Evolutionary conservation across 64 coral and sea anemone species (phyloP), one percentile per base, ranked within the genome.

Genomic region (Montipora capricornis): DNA sequence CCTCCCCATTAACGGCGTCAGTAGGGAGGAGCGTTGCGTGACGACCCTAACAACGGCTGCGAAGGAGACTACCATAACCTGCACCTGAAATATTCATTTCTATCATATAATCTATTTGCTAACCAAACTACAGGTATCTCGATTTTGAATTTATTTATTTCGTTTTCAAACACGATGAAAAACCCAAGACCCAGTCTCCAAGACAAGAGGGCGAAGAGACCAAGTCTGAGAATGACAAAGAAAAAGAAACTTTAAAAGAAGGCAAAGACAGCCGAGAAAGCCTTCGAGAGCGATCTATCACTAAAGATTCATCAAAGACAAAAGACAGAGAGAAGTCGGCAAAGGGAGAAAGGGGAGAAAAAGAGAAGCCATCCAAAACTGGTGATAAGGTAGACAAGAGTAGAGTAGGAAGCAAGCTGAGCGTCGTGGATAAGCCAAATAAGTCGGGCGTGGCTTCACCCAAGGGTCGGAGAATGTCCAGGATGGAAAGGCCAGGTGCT

Each of bases 321-420:
- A 96, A 93, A 62, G 95, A 96, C 49, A 47, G 83, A 17, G 50
- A 88, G 48, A 94, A 85, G 74, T 97, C 95, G 12, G 95, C 93
- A 49, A 97, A 89, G 85, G 80, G 92, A 70, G 95, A 97, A 3
- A 75, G 53, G 53, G 79, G 48, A 77, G 90, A 96, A 0, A 94
- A 92, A 83, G 95, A 93, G 17, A 96, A 91, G 64, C 20, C 49
- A 22, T 76, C 68, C 10, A 70, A 68, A 9, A 92, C 76, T 37
- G 67, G 49, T 1, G 94, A 95, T 22, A 95, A 91, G 44, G 46
- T 16, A 1, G 93, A 88, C 11, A 95, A 92, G 68, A 89, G 75
- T 58, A 91, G 80, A 57, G 49, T 83, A 2, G 95, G 92, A 71
- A 90, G 88, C 20, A 97, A 97, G 49, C 90, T 94, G 71, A 71